Evolutionary conservation across 2,888 invertebrate species (phyloP), one percentile per base, ranked within the genome.

Genomic region (Lutraria lutraria): DNA sequence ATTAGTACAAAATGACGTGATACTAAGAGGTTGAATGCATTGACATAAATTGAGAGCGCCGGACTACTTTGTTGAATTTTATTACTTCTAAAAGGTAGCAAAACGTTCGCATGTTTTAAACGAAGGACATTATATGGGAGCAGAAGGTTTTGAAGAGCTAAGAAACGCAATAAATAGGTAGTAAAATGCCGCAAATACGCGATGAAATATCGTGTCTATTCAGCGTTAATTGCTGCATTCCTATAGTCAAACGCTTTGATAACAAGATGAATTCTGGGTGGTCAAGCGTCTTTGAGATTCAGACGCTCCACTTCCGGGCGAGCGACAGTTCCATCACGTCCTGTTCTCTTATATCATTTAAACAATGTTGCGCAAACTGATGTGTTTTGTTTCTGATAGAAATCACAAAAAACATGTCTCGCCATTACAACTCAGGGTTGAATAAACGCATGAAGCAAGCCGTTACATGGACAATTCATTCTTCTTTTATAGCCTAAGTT

Each of bases 191-290:
- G 8, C 15, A 25, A 0, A 16, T n/a, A 72, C 25, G 76, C 31
- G 29, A 16, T 34, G 76, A 76, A 16, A 76, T 31, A 31, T 19
- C 31, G 34, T 19, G 31, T 15, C 15, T 25, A 76, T 76, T 76
- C 31, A 34, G 31, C 15, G 76, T 31, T 76, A 19, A 76, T 76
- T 76, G 76, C 34, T 19, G 8, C 13, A 72, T 72, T 72, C 15
- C 31, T 6, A 19, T 15, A 10, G 76, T 25, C 29, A 76, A 31
- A 31, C 31, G 31, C 31, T 76, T 31, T 76, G 31, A 16, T 76
- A 76, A 76, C 76, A 31, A 76, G 76, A 31, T 16, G 29, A 76
- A 34, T 34, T 31, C 31, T 76, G 76, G 76, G 76, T 76, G 76
- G 76, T 76, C 76, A 76, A 76, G 76, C 76, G 76, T 31, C 76